These are phyloP conservation scores for Prunella fulvescens DNA, from an alignment of 2,113 vertebrate genomes.

Conservation along the genomic window DNA sequence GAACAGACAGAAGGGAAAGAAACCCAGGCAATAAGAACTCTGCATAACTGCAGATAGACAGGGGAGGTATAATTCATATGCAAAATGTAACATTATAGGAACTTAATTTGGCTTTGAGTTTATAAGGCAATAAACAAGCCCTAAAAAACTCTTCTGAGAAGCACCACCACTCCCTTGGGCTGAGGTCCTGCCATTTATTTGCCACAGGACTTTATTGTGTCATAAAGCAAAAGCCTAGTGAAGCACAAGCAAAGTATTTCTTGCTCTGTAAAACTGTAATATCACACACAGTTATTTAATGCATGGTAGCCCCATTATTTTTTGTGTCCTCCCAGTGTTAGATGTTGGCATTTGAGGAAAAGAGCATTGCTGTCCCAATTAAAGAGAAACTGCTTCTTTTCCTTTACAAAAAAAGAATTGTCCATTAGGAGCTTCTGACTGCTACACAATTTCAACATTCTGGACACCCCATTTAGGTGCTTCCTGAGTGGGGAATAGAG, in stretches of 20 bases:
- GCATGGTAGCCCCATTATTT: slow-evolving; percentile 8
- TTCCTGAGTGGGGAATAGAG: not conserved
- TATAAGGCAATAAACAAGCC: slow-evolving; percentile 58
- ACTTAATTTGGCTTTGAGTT: slow-evolving; percentile 66
- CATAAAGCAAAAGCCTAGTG: slow-evolving; percentile 69
- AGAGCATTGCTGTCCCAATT: not conserved
- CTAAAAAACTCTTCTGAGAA: slow-evolving; percentile 53
- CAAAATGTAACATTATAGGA: slow-evolving; percentile 64
- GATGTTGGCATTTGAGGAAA: slow-evolving; percentile 9
- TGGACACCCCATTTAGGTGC: not conserved
- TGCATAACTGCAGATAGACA: not conserved
- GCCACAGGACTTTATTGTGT: slow-evolving; percentile 63
- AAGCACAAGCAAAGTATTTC: slow-evolving; percentile 58
- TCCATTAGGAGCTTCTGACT: not conserved
- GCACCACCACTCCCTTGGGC: slow-evolving; percentile 54
- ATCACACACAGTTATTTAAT: slow-evolving; percentile 42
- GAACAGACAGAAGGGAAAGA: not conserved
- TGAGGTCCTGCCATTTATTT: slow-evolving; percentile 67
- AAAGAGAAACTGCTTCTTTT: not conserved
- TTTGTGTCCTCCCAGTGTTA: not conserved
- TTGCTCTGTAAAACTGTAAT: slow-evolving; percentile 42
- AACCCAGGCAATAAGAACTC: not conserved
- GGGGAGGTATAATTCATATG: slow-evolving; percentile 57
- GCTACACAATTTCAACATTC: not conserved
- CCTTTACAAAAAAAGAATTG: not conserved